phyloP scores from a whole-genome alignment of 2,888 invertebrate species.

The Platynereis dumerilii region DNA sequence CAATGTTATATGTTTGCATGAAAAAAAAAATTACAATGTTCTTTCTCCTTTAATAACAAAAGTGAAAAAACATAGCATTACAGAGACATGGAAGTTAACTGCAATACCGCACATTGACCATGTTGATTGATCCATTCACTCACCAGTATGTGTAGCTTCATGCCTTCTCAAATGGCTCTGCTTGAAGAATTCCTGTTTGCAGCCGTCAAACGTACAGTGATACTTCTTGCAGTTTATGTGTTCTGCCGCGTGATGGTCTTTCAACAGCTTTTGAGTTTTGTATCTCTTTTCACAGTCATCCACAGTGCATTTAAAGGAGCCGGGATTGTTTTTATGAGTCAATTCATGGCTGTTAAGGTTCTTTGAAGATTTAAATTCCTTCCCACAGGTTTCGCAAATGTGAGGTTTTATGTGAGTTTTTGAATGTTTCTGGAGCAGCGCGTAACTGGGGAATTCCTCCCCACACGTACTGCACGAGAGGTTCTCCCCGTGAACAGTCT shows the following conservation, averaged over 20 bases:
- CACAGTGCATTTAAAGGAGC: conserved; percentile 1
- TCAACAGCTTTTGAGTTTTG: not conserved
- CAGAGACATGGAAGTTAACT: too few species aligned
- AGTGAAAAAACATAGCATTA: too few species aligned
- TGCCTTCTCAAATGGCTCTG: conserved; percentile 58
- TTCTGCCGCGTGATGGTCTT: not conserved
- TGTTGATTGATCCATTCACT: too few species aligned
- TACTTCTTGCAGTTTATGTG: conserved; percentile 45
- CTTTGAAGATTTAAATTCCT: not conserved
- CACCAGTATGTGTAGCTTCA: conserved; percentile 52
- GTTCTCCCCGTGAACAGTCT: not conserved
- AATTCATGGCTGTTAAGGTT: not conserved
- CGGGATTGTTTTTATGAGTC: not conserved
- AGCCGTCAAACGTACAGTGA: conserved; percentile 52
- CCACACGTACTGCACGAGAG: not conserved
- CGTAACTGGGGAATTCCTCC: not conserved
- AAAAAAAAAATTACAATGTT: too few species aligned
- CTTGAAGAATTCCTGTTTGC: conserved; percentile 58
- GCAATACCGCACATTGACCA: too few species aligned
- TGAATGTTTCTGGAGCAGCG: not conserved
- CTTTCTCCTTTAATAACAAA: too few species aligned
- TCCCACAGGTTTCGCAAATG: not conserved
- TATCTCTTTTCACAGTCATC: not conserved
- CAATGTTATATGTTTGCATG: too few species aligned
- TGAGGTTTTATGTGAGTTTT: not conserved